Percentiles rank a stretch among this genome's conserved stretches.
These are phyloP conservation scores for Enteromius trimaculatus DNA, from an alignment of 2,797 vertebrate species.

Conservation along the genomic window DNA sequence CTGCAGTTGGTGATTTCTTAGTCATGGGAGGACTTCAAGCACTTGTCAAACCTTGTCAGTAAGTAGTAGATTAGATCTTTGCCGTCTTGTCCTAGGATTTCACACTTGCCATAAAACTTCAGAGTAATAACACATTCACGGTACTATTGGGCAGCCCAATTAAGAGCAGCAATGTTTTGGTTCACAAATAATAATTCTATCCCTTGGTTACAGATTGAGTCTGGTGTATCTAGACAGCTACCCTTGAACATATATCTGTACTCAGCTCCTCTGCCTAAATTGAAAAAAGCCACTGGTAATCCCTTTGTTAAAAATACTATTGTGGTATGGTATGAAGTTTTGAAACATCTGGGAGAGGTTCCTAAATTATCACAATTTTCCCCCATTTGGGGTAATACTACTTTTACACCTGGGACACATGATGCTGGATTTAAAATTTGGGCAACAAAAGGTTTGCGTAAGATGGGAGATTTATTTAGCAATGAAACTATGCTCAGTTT, in stretches of 20 bases:
- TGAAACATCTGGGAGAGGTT: not conserved
- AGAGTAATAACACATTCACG: not conserved
- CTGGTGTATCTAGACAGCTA: not conserved
- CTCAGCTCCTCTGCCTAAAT: not conserved
- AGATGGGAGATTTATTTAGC: not conserved
- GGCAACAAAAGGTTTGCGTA: not conserved
- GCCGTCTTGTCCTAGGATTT: not conserved
- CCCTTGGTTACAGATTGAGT: not conserved
- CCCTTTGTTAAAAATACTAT: not conserved
- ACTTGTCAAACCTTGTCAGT: conserved; percentile 91
- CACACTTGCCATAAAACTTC: not conserved
- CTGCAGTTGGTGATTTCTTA: conserved; percentile 85
- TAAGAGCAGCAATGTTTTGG: not conserved
- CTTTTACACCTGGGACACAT: not conserved
- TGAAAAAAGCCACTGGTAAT: not conserved
- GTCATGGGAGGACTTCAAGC: conserved; percentile 92
- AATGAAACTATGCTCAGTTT: conserved; percentile 3
- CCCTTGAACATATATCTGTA: not conserved
- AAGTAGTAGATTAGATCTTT: conserved; percentile 69
- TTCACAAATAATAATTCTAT: not conserved
- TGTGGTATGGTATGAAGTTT: not conserved
- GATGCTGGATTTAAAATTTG: not conserved
- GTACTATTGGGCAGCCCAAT: not conserved
- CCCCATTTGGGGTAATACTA: not conserved
- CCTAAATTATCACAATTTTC: not conserved